Base-by-base conservation (phyloP, 2,888 invertebrate genomes). In the Tinea trinotella region DNA sequence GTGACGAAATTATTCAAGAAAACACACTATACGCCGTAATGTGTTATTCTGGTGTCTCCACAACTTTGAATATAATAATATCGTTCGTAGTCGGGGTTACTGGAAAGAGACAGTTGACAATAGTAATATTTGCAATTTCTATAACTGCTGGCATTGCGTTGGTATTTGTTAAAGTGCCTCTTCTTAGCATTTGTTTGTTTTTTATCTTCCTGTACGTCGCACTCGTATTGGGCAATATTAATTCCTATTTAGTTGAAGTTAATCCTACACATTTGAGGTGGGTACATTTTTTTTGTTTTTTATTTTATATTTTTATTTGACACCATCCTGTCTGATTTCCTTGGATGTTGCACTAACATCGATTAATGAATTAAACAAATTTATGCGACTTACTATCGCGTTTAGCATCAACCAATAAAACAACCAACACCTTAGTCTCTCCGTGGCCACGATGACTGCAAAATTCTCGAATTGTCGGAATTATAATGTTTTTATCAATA, bases 211-310 rank as follows among this genome's bases (percentile, higher is more conserved):
- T 80, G 0, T 76, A 75, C 56, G 75, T 76, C 10, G 67, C 73
- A 3, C 60, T 78, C 1, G 76, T 80, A 55, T 61, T 82, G 58
- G 80, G 78, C 9, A 79, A 75, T 55, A 63, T 75, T 0, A 82
- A 83, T 54, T 76, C 76, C 1, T 81, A 74, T 60, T 64, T 81
- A 54, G 75, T 82, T 12, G 83, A 82, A 12, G 56, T 80, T 12
- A 82, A 80, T 57, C 81, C 82, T 20, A 83, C 82, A 2, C 67
- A 80, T 65, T 67, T 82, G 53, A 73, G 81, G 81, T 79, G 54
- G 57, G 40, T 22, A 44, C 24, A 9, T 24, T n/a, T n/a, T n/a
- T n/a, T n/a, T n/a, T n/a, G n/a, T n/a, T n/a, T n/a, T n/a, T n/a
- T n/a, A n/a, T n/a, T n/a, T n/a, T n/a, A n/a, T n/a, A n/a, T n/a